A percentile compares a stretch with the other conserved stretches of the same genome.
Evolutionary conservation across 2,113 vertebrate species (phyloP).

Genomic region (Cyrtonyx montezumae): DNA sequence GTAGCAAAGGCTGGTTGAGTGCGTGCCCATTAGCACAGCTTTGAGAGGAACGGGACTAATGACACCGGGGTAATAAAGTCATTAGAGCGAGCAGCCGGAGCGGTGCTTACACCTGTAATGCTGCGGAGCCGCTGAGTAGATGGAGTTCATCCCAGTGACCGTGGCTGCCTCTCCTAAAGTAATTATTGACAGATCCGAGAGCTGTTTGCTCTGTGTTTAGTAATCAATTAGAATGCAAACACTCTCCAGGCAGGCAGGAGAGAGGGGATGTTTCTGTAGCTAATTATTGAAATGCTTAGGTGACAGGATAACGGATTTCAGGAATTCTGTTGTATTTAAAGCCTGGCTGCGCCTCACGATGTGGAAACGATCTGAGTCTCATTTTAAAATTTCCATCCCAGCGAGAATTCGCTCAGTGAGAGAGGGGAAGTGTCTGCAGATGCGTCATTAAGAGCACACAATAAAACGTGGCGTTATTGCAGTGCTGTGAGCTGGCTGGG

Average conservation of each 20-base stretch:
- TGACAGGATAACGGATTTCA: slow-evolving; percentile 46
- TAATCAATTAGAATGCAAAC: slow-evolving; percentile 64
- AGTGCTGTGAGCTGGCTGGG: background rate
- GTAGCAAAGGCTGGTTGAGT: slow-evolving; percentile 48
- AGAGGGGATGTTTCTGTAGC: slow-evolving; percentile 39
- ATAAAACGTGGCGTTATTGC: slow-evolving; percentile 34
- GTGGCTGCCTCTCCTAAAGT: slow-evolving; percentile 26
- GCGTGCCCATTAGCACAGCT: slow-evolving; percentile 73
- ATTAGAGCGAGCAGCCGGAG: slow-evolving; percentile 75
- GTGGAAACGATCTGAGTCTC: slow-evolving; percentile 58
- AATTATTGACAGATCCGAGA: slow-evolving; percentile 62
- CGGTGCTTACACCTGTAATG: slow-evolving; percentile 43
- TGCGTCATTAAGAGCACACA: slow-evolving; percentile 60
- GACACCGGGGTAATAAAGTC: slow-evolving; percentile 73
- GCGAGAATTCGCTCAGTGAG: slow-evolving; percentile 60
- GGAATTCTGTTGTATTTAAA: slow-evolving; percentile 40
- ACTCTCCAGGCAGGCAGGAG: slow-evolving; percentile 22
- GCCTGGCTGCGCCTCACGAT: slow-evolving; percentile 53
- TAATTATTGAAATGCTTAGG: slow-evolving; percentile 68
- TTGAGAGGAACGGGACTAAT: slow-evolving; percentile 68
- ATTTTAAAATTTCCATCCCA: slow-evolving; percentile 58
- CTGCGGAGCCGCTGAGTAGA: slow-evolving; percentile 46
- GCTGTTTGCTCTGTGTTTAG: slow-evolving; percentile 60
- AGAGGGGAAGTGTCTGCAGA: slow-evolving; percentile 56
- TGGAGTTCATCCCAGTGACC: slow-evolving; percentile 62